Percentiles rank a stretch among this genome's conserved stretches.
These are phyloP conservation scores for Corythornis cristatus DNA, from an alignment of 2,113 vertebrate species.

Conservation along the genomic window DNA sequence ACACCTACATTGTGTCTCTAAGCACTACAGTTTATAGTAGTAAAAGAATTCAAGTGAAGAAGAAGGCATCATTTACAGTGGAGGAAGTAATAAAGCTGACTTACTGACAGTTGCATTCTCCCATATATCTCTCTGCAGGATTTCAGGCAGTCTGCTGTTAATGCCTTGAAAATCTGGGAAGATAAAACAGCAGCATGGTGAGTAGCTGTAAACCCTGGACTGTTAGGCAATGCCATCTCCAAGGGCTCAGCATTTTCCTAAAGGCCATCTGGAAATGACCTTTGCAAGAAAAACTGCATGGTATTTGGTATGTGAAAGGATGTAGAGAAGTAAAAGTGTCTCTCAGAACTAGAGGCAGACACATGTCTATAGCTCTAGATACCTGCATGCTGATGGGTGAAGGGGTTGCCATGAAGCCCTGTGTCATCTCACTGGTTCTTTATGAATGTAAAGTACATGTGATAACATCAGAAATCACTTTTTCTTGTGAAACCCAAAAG, in stretches of 20 bases:
- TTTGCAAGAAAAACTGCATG: background rate
- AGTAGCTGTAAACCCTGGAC: background rate
- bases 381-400: background rate
- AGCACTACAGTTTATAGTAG: background rate
- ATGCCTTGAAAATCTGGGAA: background rate
- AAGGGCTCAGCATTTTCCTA: background rate
- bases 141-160: background rate
- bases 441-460: background rate
- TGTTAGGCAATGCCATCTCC: background rate
- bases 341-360: background rate
- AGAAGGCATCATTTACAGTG: background rate
- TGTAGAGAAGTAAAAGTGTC: background rate
- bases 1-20: background rate
- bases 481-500: background rate
- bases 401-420: background rate
- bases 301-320: background rate
- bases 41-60: constrained; percentile 23
- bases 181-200: background rate
- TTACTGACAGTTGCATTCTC: background rate
- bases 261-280: background rate
- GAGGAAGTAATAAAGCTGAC: background rate
- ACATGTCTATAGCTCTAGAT: background rate
- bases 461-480: background rate
- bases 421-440: background rate
- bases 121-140: background rate